Base-by-base conservation (phyloP, 2,888 invertebrate genomes). In the Lasioglossum zephyrum region DNA sequence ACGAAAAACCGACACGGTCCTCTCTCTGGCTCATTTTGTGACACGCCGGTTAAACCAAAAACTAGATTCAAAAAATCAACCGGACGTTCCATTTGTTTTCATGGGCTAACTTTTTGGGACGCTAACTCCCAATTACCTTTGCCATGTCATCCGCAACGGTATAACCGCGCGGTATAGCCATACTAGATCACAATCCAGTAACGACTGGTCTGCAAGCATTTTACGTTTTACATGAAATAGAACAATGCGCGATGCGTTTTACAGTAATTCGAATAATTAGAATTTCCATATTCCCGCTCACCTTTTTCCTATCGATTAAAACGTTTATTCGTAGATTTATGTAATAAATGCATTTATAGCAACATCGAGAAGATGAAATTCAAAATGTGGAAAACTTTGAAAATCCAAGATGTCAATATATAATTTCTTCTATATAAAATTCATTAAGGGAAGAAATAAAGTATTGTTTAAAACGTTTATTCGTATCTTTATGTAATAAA, bases 1-100 rank as follows among this genome's bases (percentile, higher is more conserved):
- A 81, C 72, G 31, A 86, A 84, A 81, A 70, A 85, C 73, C 49
- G 77, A 77, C 72, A 74, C 31, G 49, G 81, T 60, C 49, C n/a
- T n/a, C 39, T 72, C 49, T 18, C 11, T 36, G 53, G 44, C 44
- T 53, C 44, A 74, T n/a, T n/a, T 36, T 47, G 49, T 11, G 60
- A 60, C 26, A 26, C 26, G 4, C 6, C 26, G 26, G 26, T 60
- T 26, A 26, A 26, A 26, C 60, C 60, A 60, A 60, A 60, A 60
- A 60, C 60, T 11, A 26, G 26, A 60, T 26, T 4, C 60, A 60
- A 60, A 60, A 60, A 60, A 60, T 60, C 26, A 13, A 60, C 60
- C 26, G 3, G 60, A 60, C 26, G 60, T 60, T 4, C 60, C 4
- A 26, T 26, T 13, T 60, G 60, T 60, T 60, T 60, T 11, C 60